These are phyloP conservation scores for Chrysomela aeneicollis DNA, from an alignment of 2,888 invertebrate species.

Conservation along the genomic window DNA sequence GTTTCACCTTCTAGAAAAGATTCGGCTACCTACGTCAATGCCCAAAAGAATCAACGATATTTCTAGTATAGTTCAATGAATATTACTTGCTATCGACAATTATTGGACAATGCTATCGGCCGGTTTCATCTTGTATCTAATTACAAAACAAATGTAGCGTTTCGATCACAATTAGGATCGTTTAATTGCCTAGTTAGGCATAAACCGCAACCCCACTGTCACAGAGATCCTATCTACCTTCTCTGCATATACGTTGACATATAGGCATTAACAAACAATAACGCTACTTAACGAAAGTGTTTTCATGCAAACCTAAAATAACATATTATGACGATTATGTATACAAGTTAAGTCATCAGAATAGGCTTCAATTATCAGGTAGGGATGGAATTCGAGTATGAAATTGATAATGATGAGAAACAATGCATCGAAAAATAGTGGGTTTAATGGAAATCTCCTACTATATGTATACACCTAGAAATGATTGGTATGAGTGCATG, in stretches of 20 bases:
- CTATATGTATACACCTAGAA: no score
- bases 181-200: constrained; percentile 54
- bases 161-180: constrained; percentile 52
- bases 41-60: not conserved
- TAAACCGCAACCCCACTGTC: constrained; percentile 49
- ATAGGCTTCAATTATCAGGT: no score
- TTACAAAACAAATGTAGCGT: constrained; percentile 54
- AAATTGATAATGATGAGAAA: no score
- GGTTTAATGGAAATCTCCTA: no score
- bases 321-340: not conserved
- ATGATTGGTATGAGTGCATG: no score
- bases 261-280: constrained; percentile 31
- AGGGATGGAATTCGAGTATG: no score
- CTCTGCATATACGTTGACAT: constrained; percentile 37
- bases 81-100: constrained; percentile 33
- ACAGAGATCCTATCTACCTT: constrained; percentile 44
- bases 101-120: constrained; percentile 42
- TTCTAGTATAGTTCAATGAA: constrained; percentile 20
- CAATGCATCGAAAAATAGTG: no score
- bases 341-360: no score
- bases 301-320: no score
- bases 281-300: constrained; percentile 11
- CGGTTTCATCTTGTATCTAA: constrained; percentile 48
- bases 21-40: no score
- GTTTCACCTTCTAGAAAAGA: no score